Conservation (phyloP, 2,888 invertebrate genomes). For the Nipponacmea schrenckii region DNA sequence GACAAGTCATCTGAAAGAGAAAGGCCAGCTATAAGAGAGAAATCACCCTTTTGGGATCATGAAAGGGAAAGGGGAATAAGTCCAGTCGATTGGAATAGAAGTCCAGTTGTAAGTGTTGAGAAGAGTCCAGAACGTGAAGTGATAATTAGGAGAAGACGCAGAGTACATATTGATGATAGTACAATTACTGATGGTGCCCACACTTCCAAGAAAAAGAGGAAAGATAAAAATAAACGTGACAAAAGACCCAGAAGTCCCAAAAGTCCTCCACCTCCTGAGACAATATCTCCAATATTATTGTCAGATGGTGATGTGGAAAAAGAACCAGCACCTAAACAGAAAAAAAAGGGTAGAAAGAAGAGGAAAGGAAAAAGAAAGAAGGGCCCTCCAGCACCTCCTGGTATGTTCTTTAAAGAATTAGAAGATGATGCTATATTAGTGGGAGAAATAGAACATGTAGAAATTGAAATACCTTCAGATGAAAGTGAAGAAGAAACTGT, state of each 20-base stretch:
- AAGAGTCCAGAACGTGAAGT: not conserved
- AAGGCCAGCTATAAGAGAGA: not conserved
- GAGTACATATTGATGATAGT: too few relatives aligned
- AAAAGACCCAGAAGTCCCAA: too few relatives aligned
- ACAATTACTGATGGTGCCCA: too few relatives aligned
- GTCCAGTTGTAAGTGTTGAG: not conserved
- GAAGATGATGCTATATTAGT: not conserved
- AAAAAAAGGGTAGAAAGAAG: conserved; percentile 21
- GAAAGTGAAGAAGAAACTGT: not conserved
- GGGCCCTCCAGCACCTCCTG: not conserved
- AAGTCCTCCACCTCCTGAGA: too few relatives aligned
- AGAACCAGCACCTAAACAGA: not conserved
- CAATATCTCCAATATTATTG: too few relatives aligned
- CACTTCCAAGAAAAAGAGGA: too few relatives aligned
- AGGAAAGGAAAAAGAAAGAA: conserved; percentile 15
- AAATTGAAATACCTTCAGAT: not conserved
- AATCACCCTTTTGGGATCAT: conserved; percentile 5
- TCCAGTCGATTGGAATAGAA: not conserved
- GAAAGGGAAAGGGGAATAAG: not conserved
- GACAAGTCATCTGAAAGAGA: not conserved
- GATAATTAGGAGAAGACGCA: too few relatives aligned
- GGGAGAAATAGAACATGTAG: not conserved
- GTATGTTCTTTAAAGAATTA: not conserved
- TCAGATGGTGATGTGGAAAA: too few relatives aligned
- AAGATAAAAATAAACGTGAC: too few relatives aligned